phyloP scores from a whole-genome alignment of 1,140 invertebrate species.

The Mamestra configurata region DNA sequence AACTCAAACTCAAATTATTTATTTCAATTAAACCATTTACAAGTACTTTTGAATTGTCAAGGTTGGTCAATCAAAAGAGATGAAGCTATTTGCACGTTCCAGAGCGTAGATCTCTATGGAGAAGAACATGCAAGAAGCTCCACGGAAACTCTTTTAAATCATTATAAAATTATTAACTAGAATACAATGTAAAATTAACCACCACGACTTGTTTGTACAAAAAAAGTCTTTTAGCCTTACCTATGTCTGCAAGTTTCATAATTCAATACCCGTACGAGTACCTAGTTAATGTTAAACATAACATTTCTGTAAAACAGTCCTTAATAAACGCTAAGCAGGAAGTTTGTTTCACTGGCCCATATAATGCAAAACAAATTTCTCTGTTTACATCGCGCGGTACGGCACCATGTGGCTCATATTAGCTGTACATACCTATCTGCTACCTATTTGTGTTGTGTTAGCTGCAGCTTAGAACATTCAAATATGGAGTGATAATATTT shows the following conservation, averaged over 20 bases:
- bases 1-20: too few relatives aligned
- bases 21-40: too few relatives aligned
- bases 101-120: too few relatives aligned
- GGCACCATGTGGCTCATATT: conserved; percentile 12
- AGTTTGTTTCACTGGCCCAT: conserved; percentile 33
- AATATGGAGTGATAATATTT: neutral
- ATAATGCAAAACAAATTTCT: conserved; percentile 45
- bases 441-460: neutral
- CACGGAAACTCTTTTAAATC: too few relatives aligned
- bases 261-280: neutral
- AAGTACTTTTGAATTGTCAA: too few relatives aligned
- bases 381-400: conserved; percentile 13
- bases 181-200: too few relatives aligned
- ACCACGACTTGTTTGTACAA: too few relatives aligned
- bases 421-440: neutral
- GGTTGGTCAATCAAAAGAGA: too few relatives aligned
- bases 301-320: neutral
- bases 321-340: conserved; percentile 36
- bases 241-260: neutral
- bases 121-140: too few relatives aligned
- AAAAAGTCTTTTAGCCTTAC: too few relatives aligned
- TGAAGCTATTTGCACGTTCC: too few relatives aligned
- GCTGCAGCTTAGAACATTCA: neutral
- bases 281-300: neutral
- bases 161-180: too few relatives aligned